phyloP scores from a whole-genome alignment of 2,113 vertebrate species.

The Aphelocoma coerulescens region DNA sequence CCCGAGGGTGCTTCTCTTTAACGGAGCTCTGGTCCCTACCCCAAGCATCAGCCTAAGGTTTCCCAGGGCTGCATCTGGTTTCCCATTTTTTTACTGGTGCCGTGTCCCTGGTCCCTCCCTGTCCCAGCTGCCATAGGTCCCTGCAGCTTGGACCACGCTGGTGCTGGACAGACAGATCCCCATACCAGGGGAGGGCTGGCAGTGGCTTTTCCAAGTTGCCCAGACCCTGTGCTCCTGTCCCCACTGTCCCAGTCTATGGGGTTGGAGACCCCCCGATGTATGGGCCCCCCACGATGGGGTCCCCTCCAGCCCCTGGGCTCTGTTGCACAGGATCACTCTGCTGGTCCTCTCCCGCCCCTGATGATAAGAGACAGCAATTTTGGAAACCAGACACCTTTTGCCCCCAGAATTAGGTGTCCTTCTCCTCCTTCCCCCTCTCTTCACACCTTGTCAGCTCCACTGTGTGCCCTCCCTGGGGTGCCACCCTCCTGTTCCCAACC shows the following conservation, averaged over 20 bases:
- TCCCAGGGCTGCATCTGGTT: not conserved
- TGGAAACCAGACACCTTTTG: not conserved
- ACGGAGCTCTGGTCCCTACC: not conserved
- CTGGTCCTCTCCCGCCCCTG: not conserved
- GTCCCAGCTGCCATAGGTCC: not conserved
- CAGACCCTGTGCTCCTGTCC: not conserved
- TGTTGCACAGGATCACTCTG: not conserved
- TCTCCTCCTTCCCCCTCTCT: not conserved
- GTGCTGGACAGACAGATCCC: not conserved
- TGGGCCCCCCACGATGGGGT: not conserved
- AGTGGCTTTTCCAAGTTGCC: not conserved
- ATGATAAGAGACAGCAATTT: not conserved
- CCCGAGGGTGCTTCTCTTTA: slow-evolving; percentile 49
- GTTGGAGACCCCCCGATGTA: not conserved
- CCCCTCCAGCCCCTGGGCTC: not conserved
- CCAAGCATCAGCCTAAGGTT: slow-evolving; percentile 32
- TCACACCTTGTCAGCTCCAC: not conserved
- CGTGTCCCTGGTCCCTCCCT: not conserved
- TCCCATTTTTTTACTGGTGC: not conserved
- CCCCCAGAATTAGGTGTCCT: not conserved
- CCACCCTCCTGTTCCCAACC: not conserved
- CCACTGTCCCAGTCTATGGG: not conserved
- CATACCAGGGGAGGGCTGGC: not conserved
- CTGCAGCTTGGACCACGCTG: fast-evolving
- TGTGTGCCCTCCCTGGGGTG: not conserved